A percentile compares a stretch with the other conserved stretches of the same genome.
phyloP scores from a whole-genome alignment of 2,888 invertebrate genomes.

The Polietes domitor region DNA sequence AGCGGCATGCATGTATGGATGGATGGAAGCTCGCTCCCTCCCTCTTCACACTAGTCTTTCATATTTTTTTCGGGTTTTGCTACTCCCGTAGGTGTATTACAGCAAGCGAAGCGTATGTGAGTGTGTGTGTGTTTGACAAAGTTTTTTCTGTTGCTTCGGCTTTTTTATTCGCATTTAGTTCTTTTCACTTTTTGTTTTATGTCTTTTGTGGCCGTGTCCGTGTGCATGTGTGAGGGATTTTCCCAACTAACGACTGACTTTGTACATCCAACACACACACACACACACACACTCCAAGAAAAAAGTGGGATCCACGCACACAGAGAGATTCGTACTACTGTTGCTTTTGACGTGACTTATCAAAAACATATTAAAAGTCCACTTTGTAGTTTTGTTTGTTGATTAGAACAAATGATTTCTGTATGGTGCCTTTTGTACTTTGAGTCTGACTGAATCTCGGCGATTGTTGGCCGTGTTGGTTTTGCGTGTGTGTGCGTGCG shows the following conservation, averaged over 20 bases:
- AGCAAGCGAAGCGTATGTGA: background rate
- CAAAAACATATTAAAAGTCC: slow-evolving; percentile 68
- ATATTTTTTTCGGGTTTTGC: slow-evolving; percentile 12
- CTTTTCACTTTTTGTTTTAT: slow-evolving; percentile 25
- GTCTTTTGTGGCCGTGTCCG: slow-evolving; percentile 2
- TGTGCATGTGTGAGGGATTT: slow-evolving; percentile 10
- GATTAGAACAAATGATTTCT: slow-evolving; percentile 61
- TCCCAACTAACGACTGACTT: slow-evolving; percentile 39
- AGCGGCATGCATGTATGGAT: background rate
- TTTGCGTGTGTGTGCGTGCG: background rate
- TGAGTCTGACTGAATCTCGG: slow-evolving; percentile 22
- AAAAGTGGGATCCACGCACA: background rate
- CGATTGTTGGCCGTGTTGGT: background rate
- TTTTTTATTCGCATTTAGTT: slow-evolving; percentile 41
- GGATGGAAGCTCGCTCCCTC: too few relatives aligned
- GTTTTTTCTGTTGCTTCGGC: slow-evolving; percentile 32
- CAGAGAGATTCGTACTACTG: slow-evolving; percentile 40
- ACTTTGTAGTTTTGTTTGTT: slow-evolving; percentile 62
- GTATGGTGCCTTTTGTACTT: slow-evolving; percentile 18
- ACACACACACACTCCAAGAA: slow-evolving; percentile 19
- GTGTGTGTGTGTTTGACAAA: slow-evolving; percentile 12
- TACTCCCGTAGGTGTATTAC: slow-evolving; percentile 7
- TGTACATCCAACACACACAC: background rate
- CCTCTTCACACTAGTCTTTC: background rate
- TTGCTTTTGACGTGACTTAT: slow-evolving; percentile 68